These are phyloP conservation scores for Megalops atlanticus DNA, from an alignment of 2,113 vertebrate genomes.

Conservation along the genomic window DNA sequence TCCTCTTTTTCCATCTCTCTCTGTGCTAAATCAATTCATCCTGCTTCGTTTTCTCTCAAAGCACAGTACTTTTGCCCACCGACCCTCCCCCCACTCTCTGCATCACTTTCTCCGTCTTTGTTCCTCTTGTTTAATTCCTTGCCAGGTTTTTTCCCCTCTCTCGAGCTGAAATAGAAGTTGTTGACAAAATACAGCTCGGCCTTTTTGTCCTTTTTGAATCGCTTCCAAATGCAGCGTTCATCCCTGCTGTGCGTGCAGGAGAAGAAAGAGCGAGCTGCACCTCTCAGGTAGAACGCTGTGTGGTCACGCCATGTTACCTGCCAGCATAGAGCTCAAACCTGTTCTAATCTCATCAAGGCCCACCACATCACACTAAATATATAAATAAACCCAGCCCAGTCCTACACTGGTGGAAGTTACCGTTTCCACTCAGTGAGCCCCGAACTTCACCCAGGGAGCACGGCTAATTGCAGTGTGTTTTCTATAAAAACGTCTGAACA, in stretches of 20 bases:
- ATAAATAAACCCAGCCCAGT: not conserved
- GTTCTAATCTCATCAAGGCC: not conserved
- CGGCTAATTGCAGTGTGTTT: constrained; percentile 28
- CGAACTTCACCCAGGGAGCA: not conserved
- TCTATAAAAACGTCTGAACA: constrained; percentile 10
- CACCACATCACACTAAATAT: not conserved
- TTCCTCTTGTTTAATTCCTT: constrained; percentile 36
- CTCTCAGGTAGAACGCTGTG: constrained; percentile 48
- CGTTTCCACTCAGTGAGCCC: not conserved
- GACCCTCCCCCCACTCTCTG: not conserved
- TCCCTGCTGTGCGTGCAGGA: no score
- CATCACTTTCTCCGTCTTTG: constrained; percentile 15
- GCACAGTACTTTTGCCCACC: not conserved
- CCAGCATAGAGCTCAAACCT: not conserved
- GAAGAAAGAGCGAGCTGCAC: constrained; percentile 21
- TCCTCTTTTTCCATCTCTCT: not conserved
- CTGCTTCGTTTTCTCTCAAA: constrained; percentile 26
- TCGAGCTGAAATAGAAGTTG: constrained; percentile 50
- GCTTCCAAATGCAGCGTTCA: constrained; percentile 52
- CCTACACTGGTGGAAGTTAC: not conserved
- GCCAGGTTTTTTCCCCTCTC: constrained; percentile 46
- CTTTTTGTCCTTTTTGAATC: constrained; percentile 33
- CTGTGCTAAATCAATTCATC: constrained; percentile 2
- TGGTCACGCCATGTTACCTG: not conserved
- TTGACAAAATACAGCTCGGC: constrained; percentile 49